phyloP scores from a whole-genome alignment of 2,888 invertebrate species.

The Rhagium mordax region DNA sequence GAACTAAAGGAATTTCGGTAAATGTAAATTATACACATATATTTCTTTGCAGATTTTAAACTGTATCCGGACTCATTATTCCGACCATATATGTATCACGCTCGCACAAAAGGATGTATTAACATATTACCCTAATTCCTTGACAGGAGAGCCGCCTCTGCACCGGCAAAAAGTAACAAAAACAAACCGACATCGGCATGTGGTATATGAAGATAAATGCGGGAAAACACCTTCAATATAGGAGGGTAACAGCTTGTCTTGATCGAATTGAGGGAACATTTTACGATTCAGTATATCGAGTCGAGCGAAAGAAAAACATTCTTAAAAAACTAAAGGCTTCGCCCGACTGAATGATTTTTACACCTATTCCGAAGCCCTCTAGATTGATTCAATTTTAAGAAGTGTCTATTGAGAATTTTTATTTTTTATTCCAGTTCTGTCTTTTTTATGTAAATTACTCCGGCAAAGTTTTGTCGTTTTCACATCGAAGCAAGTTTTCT shows the following conservation, averaged over 20 bases:
- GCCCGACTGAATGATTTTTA: slow-evolving; percentile 25
- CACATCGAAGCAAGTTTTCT: background rate
- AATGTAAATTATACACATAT: too few relatives aligned
- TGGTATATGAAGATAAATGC: slow-evolving; percentile 60
- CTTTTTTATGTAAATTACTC: slow-evolving; percentile 11
- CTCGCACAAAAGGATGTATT: slow-evolving; percentile 1
- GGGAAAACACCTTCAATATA: slow-evolving; percentile 56
- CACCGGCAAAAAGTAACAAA: slow-evolving; percentile 18
- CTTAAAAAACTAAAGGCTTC: slow-evolving; percentile 35
- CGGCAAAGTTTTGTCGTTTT: background rate
- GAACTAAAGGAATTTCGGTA: too few relatives aligned
- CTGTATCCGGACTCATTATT: background rate
- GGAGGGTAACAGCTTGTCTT: slow-evolving; percentile 60
- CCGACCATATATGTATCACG: background rate
- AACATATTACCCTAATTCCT: slow-evolving; percentile 20
- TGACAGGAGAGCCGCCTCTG: slow-evolving; percentile 1
- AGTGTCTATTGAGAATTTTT: slow-evolving; percentile 15
- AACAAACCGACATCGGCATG: slow-evolving; percentile 43
- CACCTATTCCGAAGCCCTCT: slow-evolving; percentile 15
- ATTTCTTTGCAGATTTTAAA: background rate
- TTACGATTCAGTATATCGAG: slow-evolving; percentile 54
- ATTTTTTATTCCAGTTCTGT: slow-evolving; percentile 10
- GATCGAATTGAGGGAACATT: slow-evolving; percentile 59
- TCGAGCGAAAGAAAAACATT: slow-evolving; percentile 52
- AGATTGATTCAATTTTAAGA: slow-evolving; percentile 17